Evolutionary conservation across 2,797 vertebrate species (phyloP).

Genomic region (Orestias chungarensis): DNA sequence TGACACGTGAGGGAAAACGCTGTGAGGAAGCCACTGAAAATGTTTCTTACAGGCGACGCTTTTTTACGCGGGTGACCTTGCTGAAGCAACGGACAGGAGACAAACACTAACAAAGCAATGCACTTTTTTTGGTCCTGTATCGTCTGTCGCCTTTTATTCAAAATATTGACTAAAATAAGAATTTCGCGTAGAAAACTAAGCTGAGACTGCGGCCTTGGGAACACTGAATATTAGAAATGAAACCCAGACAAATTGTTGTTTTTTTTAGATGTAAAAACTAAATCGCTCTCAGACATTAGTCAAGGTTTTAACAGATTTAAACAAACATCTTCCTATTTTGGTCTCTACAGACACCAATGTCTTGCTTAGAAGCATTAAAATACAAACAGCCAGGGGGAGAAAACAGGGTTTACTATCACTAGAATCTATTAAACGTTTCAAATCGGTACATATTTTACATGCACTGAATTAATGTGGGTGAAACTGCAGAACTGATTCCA

Average conservation of each 20-base stretch:
- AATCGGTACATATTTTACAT: neutral
- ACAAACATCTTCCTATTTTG: neutral
- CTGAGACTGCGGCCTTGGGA: neutral
- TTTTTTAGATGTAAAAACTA: neutral
- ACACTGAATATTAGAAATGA: neutral
- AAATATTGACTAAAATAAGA: neutral
- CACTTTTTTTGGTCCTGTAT: neutral
- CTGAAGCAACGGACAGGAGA: neutral
- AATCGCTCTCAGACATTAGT: neutral
- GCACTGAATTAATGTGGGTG: neutral
- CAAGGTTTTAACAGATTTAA: neutral
- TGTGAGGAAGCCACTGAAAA: neutral
- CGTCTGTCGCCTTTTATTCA: neutral
- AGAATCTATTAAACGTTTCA: neutral
- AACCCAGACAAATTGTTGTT: neutral
- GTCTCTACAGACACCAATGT: neutral
- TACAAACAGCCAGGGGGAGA: neutral
- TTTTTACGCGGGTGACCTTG: neutral
- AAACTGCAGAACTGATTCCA: neutral
- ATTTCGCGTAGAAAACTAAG: too few species aligned
- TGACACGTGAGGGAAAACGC: slow-evolving; percentile 12
- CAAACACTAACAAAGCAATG: neutral
- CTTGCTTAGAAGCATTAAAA: neutral
- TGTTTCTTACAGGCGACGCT: neutral
- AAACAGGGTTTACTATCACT: neutral